A percentile compares a stretch with the other conserved stretches of the same genome.
Conservation (phyloP, 2,888 invertebrate species). For the Cynaeus angustus region DNA sequence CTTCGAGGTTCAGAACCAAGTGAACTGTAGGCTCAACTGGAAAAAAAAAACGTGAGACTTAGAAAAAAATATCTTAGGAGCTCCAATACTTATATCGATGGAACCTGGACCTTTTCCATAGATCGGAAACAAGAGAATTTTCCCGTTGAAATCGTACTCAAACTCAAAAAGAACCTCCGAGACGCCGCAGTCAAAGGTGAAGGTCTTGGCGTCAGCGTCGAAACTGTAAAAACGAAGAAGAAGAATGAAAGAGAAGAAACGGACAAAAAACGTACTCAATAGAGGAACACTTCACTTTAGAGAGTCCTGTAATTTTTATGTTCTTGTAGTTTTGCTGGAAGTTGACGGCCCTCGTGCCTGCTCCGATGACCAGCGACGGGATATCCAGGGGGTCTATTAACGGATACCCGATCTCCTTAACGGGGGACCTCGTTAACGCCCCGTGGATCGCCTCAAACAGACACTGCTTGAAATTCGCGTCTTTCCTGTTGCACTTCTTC, state of each 20-base stretch:
- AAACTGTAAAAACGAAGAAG: constrained; percentile 5
- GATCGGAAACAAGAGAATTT: constrained; percentile 17
- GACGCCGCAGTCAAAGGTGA: neutral
- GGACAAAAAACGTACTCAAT: neutral
- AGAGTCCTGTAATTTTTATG: constrained; percentile 19
- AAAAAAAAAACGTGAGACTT: too few relatives aligned
- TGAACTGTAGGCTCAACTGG: neutral
- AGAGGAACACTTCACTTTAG: neutral
- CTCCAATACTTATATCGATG: neutral
- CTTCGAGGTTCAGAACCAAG: neutral
- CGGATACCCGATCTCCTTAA: neutral
- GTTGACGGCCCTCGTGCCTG: neutral
- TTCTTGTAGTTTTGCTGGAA: constrained; percentile 30
- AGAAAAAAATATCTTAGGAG: neutral
- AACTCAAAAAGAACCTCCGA: neutral
- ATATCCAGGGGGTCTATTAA: constrained; percentile 13
- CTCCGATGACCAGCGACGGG: constrained; percentile 5
- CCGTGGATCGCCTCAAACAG: neutral
- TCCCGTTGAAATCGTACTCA: constrained; percentile 25
- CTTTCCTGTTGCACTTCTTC: constrained; percentile 15
- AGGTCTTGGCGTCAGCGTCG: neutral
- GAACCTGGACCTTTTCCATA: constrained; percentile 18
- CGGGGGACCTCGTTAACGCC: neutral
- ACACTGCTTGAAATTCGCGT: constrained; percentile 6
- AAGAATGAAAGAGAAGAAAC: neutral